Conservation (phyloP, 2,888 invertebrate genomes). For the Trichacis sp. region DNA sequence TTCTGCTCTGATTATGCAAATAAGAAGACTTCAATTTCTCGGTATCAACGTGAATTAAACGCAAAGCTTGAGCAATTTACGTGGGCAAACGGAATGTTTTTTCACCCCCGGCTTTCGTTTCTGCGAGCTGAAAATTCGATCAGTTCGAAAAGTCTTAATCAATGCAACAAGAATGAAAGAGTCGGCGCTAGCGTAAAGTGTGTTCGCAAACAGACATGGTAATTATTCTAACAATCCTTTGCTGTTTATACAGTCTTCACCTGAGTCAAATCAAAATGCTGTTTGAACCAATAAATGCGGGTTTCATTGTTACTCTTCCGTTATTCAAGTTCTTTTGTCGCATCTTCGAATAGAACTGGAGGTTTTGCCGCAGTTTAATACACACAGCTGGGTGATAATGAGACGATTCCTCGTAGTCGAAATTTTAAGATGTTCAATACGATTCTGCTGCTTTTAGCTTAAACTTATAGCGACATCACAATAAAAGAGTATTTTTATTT, state of each 20-base stretch:
- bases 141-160: constrained; percentile 54
- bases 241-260: constrained; percentile 45
- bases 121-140: constrained; percentile 33
- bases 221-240: constrained; percentile 35
- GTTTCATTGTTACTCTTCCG: too few relatives aligned
- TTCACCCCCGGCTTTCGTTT: constrained; percentile 2
- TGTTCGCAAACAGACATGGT: constrained; percentile 48
- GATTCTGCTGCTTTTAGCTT: too few relatives aligned
- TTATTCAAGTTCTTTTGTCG: too few relatives aligned
- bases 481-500: too few relatives aligned
- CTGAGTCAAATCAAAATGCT: constrained; percentile 37
- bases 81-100: constrained; percentile 42
- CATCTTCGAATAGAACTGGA: too few relatives aligned
- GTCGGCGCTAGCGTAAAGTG: constrained; percentile 42
- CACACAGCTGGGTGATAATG: too few relatives aligned
- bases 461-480: too few relatives aligned
- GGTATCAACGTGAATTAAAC: constrained; percentile 42
- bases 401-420: too few relatives aligned
- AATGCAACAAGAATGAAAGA: constrained; percentile 44
- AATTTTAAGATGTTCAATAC: too few relatives aligned
- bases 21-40: constrained; percentile 42
- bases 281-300: too few relatives aligned
- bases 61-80: constrained; percentile 42
- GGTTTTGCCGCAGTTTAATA: too few relatives aligned
- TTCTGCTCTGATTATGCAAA: too few relatives aligned